phyloP scores from a whole-genome alignment of 2,113 vertebrate species.

The Stegostoma tigrinum region DNA sequence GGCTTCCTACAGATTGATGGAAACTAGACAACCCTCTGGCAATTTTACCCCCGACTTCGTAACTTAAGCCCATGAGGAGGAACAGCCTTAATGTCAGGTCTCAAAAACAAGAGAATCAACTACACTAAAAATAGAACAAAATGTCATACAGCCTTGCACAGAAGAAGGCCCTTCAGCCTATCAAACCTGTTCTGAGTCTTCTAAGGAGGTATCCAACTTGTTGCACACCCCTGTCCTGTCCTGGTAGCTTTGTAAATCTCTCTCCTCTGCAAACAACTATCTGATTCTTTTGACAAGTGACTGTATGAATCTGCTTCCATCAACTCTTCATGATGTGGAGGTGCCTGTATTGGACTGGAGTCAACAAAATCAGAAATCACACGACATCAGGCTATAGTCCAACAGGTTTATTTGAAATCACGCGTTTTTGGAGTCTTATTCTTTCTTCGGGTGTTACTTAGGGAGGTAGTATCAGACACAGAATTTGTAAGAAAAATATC shows the following conservation, averaged over 20 bases:
- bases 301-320: background rate
- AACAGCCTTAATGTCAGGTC: background rate
- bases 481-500: too few species aligned
- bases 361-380: too few species aligned
- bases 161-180: background rate
- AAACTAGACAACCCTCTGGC: background rate
- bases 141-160: background rate
- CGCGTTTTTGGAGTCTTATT: too few species aligned
- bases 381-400: too few species aligned
- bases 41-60: background rate
- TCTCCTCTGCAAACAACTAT: background rate
- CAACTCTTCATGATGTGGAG: too few species aligned
- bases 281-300: background rate
- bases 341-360: too few species aligned
- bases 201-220: background rate
- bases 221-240: too few species aligned
- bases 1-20: background rate
- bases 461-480: too few species aligned
- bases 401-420: too few species aligned
- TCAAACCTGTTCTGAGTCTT: background rate
- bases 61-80: background rate
- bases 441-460: too few species aligned
- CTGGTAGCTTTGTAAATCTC: background rate
- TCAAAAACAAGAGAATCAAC: background rate
- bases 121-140: background rate